Conservation (phyloP, 2,888 invertebrate species). For the Trichacis sp. region DNA sequence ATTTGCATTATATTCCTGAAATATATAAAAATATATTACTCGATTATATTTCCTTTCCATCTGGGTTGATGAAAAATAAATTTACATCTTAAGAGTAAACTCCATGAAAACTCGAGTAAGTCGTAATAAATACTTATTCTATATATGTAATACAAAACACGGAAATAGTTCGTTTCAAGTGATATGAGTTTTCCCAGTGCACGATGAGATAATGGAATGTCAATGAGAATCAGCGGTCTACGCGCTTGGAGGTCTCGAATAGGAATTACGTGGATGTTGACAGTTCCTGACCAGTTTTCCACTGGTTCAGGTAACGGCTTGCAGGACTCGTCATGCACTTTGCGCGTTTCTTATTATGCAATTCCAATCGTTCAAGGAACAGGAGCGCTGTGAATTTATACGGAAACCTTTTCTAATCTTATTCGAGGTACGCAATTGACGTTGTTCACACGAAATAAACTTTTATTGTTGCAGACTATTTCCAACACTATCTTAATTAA, state of each 20-base stretch:
- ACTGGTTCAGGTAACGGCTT: constrained; percentile 54
- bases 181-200: background rate
- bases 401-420: background rate
- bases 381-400: constrained; percentile 37
- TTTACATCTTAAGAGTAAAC: too few relatives aligned
- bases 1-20: background rate
- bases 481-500: too few relatives aligned
- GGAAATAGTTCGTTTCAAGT: too few relatives aligned
- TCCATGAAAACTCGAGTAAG: background rate
- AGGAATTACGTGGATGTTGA: constrained; percentile 48
- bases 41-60: too few relatives aligned
- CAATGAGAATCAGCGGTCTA: constrained; percentile 8
- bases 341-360: constrained; percentile 43
- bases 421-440: constrained; percentile 21
- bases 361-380: constrained; percentile 36
- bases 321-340: constrained; percentile 33
- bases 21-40: constrained; percentile 1
- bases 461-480: too few relatives aligned
- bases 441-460: background rate
- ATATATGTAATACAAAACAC: background rate
- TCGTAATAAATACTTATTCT: background rate
- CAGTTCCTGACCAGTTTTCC: constrained; percentile 41
- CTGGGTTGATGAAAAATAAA: too few relatives aligned
- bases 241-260: background rate
- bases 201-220: background rate